Evolutionary conservation across 64 coral and sea anemone species (phyloP).

Genomic region (Catalaphyllia jardinei): DNA sequence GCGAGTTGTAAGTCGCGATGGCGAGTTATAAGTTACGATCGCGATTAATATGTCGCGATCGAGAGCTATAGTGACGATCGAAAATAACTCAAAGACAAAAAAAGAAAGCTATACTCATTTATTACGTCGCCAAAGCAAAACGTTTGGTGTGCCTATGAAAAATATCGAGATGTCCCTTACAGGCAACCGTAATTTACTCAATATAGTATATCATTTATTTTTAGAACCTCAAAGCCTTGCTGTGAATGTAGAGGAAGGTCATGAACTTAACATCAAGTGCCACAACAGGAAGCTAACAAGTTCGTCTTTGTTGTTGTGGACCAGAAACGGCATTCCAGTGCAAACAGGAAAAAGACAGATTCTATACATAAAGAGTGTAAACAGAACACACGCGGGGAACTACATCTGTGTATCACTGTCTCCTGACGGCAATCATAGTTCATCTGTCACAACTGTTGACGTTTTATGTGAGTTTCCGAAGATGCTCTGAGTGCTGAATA

Average conservation of each 20-base stretch:
- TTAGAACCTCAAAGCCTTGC: neutral
- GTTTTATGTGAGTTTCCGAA: slow-evolving; percentile 19
- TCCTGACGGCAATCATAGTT: neutral
- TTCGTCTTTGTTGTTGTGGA: neutral
- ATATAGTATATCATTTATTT: neutral
- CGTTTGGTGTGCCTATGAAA: too few relatives aligned
- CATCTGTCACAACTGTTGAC: neutral
- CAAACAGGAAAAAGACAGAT: neutral
- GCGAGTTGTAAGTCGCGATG: too few relatives aligned
- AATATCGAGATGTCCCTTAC: too few relatives aligned
- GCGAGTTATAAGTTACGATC: too few relatives aligned
- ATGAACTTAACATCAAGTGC: slow-evolving; percentile 1
- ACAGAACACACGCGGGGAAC: slow-evolving; percentile 15
- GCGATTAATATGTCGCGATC: too few relatives aligned
- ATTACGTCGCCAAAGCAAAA: too few relatives aligned
- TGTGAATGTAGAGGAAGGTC: neutral
- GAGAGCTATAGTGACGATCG: too few relatives aligned
- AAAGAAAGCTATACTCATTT: too few relatives aligned
- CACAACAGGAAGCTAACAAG: neutral
- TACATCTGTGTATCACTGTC: neutral
- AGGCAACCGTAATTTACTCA: too few relatives aligned
- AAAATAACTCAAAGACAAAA: too few relatives aligned
- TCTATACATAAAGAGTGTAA: neutral
- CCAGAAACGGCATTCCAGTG: neutral
- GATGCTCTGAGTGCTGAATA: neutral